Conservation (phyloP, 2,113 vertebrate species). For the Ammodramus savannarum region DNA sequence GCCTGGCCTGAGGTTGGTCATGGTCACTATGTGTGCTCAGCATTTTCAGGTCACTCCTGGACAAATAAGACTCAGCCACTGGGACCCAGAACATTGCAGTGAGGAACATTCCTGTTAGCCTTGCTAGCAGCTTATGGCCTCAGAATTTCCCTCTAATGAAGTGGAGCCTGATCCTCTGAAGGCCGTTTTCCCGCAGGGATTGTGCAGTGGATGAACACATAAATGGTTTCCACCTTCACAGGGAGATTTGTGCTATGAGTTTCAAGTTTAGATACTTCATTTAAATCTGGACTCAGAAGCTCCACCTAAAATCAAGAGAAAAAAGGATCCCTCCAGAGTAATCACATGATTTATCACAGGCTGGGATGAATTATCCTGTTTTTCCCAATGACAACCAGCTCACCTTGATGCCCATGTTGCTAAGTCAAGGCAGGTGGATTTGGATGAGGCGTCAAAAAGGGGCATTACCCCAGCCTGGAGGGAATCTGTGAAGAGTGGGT, state of each 20-base stretch:
- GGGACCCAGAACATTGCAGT: rapidly evolving
- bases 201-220: neutral
- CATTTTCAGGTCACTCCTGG: neutral
- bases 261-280: neutral
- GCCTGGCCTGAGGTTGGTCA: neutral
- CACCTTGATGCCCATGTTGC: neutral
- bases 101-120: neutral
- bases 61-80: neutral
- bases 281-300: neutral
- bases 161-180: neutral
- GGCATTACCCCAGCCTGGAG: neutral
- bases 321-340: neutral
- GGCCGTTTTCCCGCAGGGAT: neutral
- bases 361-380: neutral
- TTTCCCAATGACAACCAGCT: neutral
- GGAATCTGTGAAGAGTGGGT: neutral
- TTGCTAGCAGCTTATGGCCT: neutral
- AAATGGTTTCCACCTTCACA: neutral
- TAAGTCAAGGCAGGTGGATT: neutral
- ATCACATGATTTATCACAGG: neutral
- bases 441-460: neutral
- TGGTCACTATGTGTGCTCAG: neutral
- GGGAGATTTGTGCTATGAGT: neutral
- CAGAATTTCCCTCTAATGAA: neutral
- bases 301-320: neutral